Base-by-base conservation (phyloP, 2,113 vertebrate species). In the Pterophyllum scalare region DNA sequence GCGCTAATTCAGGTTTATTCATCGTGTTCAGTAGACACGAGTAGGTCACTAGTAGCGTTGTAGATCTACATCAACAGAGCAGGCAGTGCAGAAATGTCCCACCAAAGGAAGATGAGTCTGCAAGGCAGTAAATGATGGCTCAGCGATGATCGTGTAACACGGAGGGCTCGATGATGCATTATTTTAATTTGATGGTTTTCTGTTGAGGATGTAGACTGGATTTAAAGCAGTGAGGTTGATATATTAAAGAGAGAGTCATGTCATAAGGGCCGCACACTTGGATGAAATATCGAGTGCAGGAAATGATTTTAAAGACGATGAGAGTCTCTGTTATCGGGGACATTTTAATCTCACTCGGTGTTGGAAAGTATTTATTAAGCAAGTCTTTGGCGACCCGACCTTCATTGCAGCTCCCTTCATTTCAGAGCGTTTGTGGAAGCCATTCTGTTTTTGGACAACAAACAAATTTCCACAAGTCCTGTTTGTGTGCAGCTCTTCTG, bases 401-500 rank as follows among this genome's bases (percentile, higher is more conserved):
- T 67, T 26, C 24, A 14, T 6, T 22, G 20, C 5, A 12, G 24
- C 38, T 57, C 38, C 1, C 31, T 57, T 62, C 17, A 54, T 10
- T 13, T 33, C 20, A 38, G 20, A 54, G 46, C 17, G 33, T 80
- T 38, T 9, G n/a, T 61, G n/a, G 31, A 6, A 72, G 70, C 17
- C 2, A 15, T 59, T 11, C 22, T 11, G 46, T 6, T 49, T 49
- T 52, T 28, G n/a, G 58, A 59, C 8, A 11, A 13, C 52, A 59
- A 35, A 80, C 19, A 10, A 6, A 13, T 1, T 35, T n/a, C 46
- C 38, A n/a, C 12, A n/a, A 7, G 75, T 76, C n/a, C 7, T 33
- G 64, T 24, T 60, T 20, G 15, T 64, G 58, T 75, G 72, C 59
- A 67, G 77, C 90, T 80, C 76, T 10, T 54, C 67, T 62, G 1